Evolutionary conservation across 2,113 vertebrate species (phyloP), one percentile per base, ranked within the genome.

Genomic region (Gasterosteus aculeatus): DNA sequence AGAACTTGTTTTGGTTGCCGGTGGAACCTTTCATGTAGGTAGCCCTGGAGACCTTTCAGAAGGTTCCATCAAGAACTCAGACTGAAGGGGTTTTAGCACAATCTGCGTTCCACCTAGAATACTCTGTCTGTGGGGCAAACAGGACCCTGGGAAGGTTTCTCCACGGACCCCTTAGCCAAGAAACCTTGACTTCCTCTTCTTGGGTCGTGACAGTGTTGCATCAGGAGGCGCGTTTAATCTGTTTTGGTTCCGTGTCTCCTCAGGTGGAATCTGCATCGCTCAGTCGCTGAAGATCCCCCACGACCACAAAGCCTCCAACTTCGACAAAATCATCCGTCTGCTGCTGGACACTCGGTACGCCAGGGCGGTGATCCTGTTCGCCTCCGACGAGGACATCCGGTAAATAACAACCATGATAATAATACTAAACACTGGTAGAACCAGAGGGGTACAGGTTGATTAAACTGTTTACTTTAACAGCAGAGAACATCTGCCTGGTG

Each of bases 201-300:
- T 26, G 22, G 22, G 22, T 26, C 22, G 22, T 26, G 22, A 6
- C 35, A 7, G 6, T 19, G 19, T 19, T 19, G 19, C 47, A 19
- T 49, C 47, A 49, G 18, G 18, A 19, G 18, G 2, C 7, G 2
- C 46, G 19, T 26, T 26, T 19, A 7, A 10, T 15, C 19, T 22
- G 11, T 47, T 3, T 33, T 3, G 63, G 26, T 49, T 51, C 9
- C 72, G 35, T 77, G 12, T 81, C 6, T 83, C 69, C 73, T 65
- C 93, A 99, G 97, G 96, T 86, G 96, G 96, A 72, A 96, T 98
- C 92, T 99, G 97, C 90, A 98, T 99, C 42, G 97, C 97, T 67
- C 97, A 98, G 94, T 98, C 97, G 0, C 92, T 98, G 94, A 97
- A 96, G 93, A 97, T 99, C 73, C 95, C 97, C 33, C 95, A 96